phyloP scores from a whole-genome alignment of 1,140 invertebrate species.

The Anthonomus grandis region DNA sequence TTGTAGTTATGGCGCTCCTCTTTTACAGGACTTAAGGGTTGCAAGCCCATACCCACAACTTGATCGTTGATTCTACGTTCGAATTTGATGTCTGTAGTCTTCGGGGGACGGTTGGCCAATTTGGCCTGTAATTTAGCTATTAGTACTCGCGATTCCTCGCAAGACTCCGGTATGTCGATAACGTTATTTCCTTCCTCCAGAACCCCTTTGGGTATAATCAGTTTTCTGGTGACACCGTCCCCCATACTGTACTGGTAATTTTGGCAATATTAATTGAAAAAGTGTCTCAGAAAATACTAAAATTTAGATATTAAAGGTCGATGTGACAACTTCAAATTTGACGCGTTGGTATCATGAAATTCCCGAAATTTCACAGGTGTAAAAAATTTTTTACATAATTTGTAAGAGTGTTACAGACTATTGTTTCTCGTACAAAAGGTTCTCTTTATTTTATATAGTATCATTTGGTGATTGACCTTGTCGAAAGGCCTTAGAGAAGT shows the following conservation, averaged over 20 bases:
- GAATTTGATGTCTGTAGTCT: neutral
- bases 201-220: slow-evolving; percentile 2
- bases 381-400: too few species aligned
- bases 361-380: too few species aligned
- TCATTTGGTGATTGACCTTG: too few species aligned
- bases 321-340: too few species aligned
- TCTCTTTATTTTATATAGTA: too few species aligned
- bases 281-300: too few species aligned
- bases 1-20: neutral
- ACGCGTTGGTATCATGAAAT: too few species aligned
- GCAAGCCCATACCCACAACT: neutral
- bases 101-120: neutral
- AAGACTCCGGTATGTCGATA: neutral
- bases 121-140: slow-evolving; percentile 8
- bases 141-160: slow-evolving; percentile 3
- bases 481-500: too few species aligned
- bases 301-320: too few species aligned
- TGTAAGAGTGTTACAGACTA: too few species aligned
- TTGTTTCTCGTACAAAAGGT: too few species aligned
- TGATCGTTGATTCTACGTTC: neutral
- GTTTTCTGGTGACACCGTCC: neutral
- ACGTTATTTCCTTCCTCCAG: slow-evolving; percentile 4
- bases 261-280: too few species aligned
- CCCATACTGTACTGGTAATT: neutral
- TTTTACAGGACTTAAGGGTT: neutral